These are phyloP conservation scores for Drosophila borborema DNA, from an alignment of 2,888 invertebrate genomes.

Conservation along the genomic window DNA sequence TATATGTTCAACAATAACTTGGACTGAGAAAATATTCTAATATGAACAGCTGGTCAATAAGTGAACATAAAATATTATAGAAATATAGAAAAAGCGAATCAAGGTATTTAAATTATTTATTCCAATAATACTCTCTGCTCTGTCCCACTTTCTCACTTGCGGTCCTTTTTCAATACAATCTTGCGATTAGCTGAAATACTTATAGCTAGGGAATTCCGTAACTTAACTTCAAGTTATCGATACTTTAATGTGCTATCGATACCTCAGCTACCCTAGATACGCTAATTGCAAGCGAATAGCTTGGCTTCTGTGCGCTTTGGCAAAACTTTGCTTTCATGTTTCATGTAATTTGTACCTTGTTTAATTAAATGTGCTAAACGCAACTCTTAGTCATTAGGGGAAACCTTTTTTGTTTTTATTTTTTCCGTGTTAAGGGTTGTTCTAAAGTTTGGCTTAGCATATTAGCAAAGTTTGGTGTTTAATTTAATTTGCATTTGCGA, in stretches of 20 bases:
- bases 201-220: background rate
- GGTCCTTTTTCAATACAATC: too few relatives aligned
- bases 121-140: too few relatives aligned
- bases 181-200: too few relatives aligned
- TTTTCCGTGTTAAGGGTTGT: constrained; percentile 16
- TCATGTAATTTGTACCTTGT: constrained; percentile 53
- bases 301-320: constrained; percentile 12
- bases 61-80: too few relatives aligned
- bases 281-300: background rate
- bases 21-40: too few relatives aligned
- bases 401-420: background rate
- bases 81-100: too few relatives aligned
- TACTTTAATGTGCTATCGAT: constrained; percentile 2
- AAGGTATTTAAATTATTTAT: too few relatives aligned
- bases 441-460: constrained; percentile 64
- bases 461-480: constrained; percentile 74
- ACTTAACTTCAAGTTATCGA: background rate
- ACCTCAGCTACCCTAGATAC: background rate
- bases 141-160: too few relatives aligned
- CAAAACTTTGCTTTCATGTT: constrained; percentile 39
- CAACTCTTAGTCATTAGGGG: constrained; percentile 23
- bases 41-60: too few relatives aligned
- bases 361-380: constrained; percentile 60
- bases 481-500: constrained; percentile 67
- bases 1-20: too few relatives aligned